These are phyloP conservation scores for Nemoura dubitans DNA, from an alignment of 2,888 invertebrate species.

Conservation along the genomic window DNA sequence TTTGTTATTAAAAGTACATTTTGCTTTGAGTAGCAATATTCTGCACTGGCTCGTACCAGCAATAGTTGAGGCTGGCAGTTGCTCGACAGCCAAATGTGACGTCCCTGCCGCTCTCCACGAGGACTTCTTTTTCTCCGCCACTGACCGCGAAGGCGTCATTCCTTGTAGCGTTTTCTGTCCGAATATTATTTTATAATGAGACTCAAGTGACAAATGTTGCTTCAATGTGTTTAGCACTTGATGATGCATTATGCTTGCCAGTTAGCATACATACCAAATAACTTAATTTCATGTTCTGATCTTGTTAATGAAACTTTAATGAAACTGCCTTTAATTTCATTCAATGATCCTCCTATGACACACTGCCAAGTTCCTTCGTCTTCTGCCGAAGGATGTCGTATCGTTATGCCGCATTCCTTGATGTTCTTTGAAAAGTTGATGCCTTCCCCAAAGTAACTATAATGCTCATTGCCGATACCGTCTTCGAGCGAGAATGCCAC, in stretches of 20 bases:
- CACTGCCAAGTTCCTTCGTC: conserved; percentile 37
- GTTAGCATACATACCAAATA: too few species aligned
- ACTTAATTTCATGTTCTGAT: too few species aligned
- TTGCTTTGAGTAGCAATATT: too few species aligned
- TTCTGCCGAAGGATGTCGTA: background rate
- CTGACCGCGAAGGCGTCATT: background rate
- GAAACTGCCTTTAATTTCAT: conserved; percentile 10
- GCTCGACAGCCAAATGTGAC: background rate
- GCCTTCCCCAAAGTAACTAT: conserved; percentile 30
- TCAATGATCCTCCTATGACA: background rate
- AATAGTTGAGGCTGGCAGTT: conserved; percentile 25
- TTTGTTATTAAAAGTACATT: too few species aligned
- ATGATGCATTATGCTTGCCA: too few species aligned
- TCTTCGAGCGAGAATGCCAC: conserved; percentile 28
- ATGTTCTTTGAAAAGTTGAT: background rate
- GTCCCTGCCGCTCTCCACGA: background rate
- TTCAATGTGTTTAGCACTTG: background rate
- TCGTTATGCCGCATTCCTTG: conserved; percentile 29
- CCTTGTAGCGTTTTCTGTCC: background rate
- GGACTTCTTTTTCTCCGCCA: conserved; percentile 9
- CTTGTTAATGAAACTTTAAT: conserved; percentile 17
- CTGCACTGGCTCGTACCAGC: too few species aligned
- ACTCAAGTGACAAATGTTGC: too few species aligned
- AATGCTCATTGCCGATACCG: background rate
- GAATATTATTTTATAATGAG: background rate